Conservation (phyloP, 2,888 invertebrate species). For the Acrobasis suavella region DNA sequence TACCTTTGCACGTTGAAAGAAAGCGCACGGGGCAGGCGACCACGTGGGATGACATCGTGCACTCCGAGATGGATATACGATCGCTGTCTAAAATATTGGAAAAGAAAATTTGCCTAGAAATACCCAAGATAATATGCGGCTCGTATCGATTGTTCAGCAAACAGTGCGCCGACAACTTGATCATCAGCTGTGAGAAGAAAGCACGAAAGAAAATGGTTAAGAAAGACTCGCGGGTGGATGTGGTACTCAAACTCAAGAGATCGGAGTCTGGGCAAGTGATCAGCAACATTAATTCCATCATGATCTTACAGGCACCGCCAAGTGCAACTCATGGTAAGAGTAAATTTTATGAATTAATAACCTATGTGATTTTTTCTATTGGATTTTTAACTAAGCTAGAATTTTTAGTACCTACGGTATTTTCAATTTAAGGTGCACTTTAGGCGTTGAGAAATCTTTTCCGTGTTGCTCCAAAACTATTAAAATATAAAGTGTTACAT, state of each 20-base stretch:
- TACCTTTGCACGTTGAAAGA: constrained; percentile 57
- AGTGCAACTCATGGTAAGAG: constrained; percentile 36
- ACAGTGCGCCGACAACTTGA: constrained; percentile 53
- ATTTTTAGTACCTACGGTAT: too few species aligned
- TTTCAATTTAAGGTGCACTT: too few species aligned
- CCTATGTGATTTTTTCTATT: too few species aligned
- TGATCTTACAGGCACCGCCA: constrained; percentile 53
- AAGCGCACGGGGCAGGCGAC: constrained; percentile 43
- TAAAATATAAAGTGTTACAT: not conserved
- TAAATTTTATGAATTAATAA: not conserved
- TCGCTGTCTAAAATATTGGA: constrained; percentile 66
- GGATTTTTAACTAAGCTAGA: too few species aligned
- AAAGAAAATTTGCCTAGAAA: constrained; percentile 64
- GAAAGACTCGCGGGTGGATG: constrained; percentile 53
- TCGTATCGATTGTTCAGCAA: constrained; percentile 59
- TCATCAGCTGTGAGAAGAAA: constrained; percentile 58
- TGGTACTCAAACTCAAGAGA: constrained; percentile 57
- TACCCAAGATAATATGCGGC: constrained; percentile 63
- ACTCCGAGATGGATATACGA: constrained; percentile 67
- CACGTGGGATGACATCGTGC: constrained; percentile 64
- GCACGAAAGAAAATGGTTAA: constrained; percentile 31
- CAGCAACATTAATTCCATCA: constrained; percentile 61
- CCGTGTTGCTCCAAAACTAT: too few species aligned
- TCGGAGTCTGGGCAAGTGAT: constrained; percentile 56
- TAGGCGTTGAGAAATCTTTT: too few species aligned